phyloP scores from a whole-genome alignment of 2,888 invertebrate genomes.

The Scaptomyza caliginosa region DNA sequence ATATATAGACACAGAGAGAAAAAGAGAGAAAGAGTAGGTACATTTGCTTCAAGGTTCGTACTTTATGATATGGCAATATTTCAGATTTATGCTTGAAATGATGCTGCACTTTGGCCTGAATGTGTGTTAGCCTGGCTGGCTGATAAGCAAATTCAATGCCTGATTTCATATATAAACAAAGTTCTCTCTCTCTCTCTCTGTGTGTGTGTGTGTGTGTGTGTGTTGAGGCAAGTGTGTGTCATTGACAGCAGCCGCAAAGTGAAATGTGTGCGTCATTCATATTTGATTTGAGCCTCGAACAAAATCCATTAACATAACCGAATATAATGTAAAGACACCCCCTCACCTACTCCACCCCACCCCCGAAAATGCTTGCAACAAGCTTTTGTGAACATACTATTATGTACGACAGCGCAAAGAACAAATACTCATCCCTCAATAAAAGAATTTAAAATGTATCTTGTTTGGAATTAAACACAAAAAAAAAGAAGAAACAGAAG shows the following conservation, averaged over 20 bases:
- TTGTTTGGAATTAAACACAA: not conserved
- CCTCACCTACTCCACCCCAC: no score
- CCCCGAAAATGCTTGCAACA: not conserved
- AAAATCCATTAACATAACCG: conserved; percentile 32
- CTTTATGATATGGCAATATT: conserved; percentile 58
- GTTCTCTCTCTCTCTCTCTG: no score
- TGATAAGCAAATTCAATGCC: conserved; percentile 45
- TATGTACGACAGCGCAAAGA: not conserved
- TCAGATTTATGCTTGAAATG: conserved; percentile 36
- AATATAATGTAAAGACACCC: conserved; percentile 18
- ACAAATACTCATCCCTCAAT: not conserved
- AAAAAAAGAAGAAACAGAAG: not conserved
- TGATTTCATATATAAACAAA: conserved; percentile 28
- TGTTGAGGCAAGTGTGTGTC: not conserved
- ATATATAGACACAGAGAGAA: no score
- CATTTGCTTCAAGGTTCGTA: conserved; percentile 28
- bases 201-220: not conserved
- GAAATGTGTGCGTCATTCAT: conserved; percentile 44
- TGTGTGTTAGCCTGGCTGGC: conserved; percentile 17
- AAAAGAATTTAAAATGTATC: not conserved
- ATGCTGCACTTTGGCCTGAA: conserved; percentile 39
- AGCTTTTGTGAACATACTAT: not conserved
- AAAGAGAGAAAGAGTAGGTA: no score
- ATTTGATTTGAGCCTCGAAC: conserved; percentile 34
- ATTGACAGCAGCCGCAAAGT: conserved; percentile 5